phyloP scores from a whole-genome alignment of 2,113 vertebrate species.

The Chaetura pelagica region DNA sequence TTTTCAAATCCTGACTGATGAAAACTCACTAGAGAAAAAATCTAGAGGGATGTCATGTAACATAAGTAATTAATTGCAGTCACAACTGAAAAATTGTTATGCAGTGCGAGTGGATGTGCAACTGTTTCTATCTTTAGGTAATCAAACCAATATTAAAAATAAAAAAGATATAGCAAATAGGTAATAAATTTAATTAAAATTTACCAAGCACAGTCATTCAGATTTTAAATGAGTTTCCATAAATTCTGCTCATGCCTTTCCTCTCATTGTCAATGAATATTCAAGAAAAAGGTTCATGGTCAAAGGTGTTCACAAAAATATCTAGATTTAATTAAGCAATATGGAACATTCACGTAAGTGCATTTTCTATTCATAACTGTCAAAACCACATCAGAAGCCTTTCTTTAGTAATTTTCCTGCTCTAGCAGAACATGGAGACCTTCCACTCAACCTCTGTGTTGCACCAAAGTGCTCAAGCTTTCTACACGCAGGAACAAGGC shows the following conservation, averaged over 20 bases:
- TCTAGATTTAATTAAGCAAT: background rate
- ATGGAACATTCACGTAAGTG: background rate
- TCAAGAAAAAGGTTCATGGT: slow-evolving; percentile 1
- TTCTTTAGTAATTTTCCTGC: background rate
- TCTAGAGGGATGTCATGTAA: background rate
- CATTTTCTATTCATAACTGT: background rate
- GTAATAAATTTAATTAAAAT: background rate
- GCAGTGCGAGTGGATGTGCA: background rate
- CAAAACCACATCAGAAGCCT: background rate
- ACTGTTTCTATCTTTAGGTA: background rate
- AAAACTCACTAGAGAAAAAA: background rate
- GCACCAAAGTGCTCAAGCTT: background rate
- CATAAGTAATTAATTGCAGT: background rate
- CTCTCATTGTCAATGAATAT: background rate
- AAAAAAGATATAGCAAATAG: background rate
- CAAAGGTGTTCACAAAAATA: background rate
- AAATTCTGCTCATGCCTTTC: background rate
- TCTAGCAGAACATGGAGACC: background rate
- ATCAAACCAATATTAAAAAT: background rate
- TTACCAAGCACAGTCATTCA: background rate
- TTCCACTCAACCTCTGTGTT: background rate
- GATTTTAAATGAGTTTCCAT: slow-evolving; percentile 4
- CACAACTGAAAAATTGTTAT: background rate
- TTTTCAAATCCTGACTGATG: background rate
- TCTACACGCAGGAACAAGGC: background rate